Base-by-base conservation (phyloP, 2,113 vertebrate species). In the Astur gentilis region DNA sequence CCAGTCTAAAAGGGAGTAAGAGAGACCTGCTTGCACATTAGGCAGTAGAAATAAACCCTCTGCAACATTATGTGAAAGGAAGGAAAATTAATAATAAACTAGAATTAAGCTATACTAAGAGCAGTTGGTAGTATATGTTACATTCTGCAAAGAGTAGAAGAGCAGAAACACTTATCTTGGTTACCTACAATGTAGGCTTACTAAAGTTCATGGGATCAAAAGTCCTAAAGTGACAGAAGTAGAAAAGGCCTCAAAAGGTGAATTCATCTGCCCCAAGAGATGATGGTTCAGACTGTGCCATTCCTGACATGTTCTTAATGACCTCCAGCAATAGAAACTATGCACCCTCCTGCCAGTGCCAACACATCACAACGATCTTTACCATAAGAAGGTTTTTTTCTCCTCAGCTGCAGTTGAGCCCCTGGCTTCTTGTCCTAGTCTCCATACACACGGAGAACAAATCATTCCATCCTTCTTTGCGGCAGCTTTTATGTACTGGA, bases 1-100 rank as follows among this genome's bases (percentile, higher is more conserved):
- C 97, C 87, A 52, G 91, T 92, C 98, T 98, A 42, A 88, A 97
- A 84, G 10, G 22, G 44, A 94, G 8, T 52, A 44, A 83, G 38
- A 95, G 71, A 93, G 27, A 93, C 10, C 23, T 34, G 20, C 29
- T 89, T 78, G 72, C 36, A 94, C 13, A 18, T 3, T 45, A 29
- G 15, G 31, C 10, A 77, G 44, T 21, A 60, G 57, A 71, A 83
- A 54, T 47, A 83, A 86, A 50, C 20, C 18, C 13, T 62, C 47
- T 78, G 55, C 52, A 87, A 77, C 7, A 8, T 84, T 69, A 45
- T 22, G 45, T 26, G 73, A 81, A 34, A 85, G 29, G 62, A 87
- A 84, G 25, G 55, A 67, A 66, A 67, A 42, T 16, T 1, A 76
- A 60, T 21, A 79, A 69, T 65, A 80, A 73, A 62, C 15, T 45